Evolutionary conservation across 2,797 vertebrate species (phyloP), one percentile per base, ranked within the genome.

Genomic region (Zalophus californianus): DNA sequence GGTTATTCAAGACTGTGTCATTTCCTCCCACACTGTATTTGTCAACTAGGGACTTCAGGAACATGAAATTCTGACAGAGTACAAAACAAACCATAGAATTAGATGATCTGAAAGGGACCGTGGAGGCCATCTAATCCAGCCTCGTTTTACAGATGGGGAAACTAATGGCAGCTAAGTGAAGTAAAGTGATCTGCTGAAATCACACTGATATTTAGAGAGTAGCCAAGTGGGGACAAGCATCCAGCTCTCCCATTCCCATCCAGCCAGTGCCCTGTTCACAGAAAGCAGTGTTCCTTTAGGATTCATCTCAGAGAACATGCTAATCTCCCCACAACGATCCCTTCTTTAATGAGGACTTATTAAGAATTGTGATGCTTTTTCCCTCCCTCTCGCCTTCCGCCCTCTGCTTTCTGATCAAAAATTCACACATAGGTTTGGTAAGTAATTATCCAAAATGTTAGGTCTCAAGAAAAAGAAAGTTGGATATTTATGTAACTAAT

Each of bases 1-100:
- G 94, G 92, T 94, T 97, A 89, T 94, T 86, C 66, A 60, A 70
- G 52, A 85, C 80, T 80, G 85, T 89, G 66, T 78, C 85, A 86
- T 94, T 90, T 92, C 94, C 91, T 91, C 60, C 32, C 75, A 91
- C 25, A 38, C 41, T 0, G 0, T 78, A 92, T 93, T 83, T 97
- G 94, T 97, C 96, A 92, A 38, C 35, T 29, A 78, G 54, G 54
- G 85, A 93, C 84, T 68, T 78, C 2, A 83, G 87, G 91, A 89
- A 78, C 18, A 29, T 20, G 72, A 66, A 85, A 93, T 93, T n/a
- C n/a, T 80, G 93, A 85, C 32, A 72, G 18, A 85, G 27, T 23
- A 70, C 62, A 82, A 87, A 91, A 84, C 52, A 75, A 90, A 66
- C n/a, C 82, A 72, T 8, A 94, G 77, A 86, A 72, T 86, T 5